Evolutionary conservation across 2,113 vertebrate species (phyloP).

Genomic region (Corythoichthys haematopterus): DNA sequence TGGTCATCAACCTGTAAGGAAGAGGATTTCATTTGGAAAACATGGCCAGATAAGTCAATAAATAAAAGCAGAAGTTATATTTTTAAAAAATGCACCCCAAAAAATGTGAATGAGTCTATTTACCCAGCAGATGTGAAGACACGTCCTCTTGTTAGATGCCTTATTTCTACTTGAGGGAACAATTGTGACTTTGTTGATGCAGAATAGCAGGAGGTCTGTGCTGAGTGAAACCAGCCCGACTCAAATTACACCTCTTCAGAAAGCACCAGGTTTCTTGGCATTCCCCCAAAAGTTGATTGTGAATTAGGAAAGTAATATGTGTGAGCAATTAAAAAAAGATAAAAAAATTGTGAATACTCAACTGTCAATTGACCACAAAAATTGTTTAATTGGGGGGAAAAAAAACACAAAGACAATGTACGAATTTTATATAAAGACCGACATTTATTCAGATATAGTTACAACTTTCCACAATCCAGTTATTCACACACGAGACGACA

Average conservation of each 20-base stretch:
- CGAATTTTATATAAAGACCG: slow-evolving; percentile 42
- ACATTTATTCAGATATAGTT: slow-evolving; percentile 67
- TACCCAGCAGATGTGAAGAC: slow-evolving; percentile 18
- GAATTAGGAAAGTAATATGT: not conserved
- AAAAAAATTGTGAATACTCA: not conserved
- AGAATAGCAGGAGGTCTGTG: slow-evolving; percentile 27
- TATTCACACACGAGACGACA: slow-evolving; percentile 49
- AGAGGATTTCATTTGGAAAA: not conserved
- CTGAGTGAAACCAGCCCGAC: slow-evolving; percentile 21
- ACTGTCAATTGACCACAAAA: not conserved
- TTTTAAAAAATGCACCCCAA: not conserved
- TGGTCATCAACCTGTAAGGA: slow-evolving; percentile 9
- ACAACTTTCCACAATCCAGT: slow-evolving; percentile 46
- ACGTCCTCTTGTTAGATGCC: slow-evolving; percentile 24
- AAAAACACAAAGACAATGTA: not conserved
- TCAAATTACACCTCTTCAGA: slow-evolving; percentile 37
- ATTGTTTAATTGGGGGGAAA: not conserved
- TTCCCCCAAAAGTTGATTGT: not conserved
- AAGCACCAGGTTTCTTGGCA: not conserved
- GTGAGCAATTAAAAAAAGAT: not conserved
- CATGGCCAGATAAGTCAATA: not conserved
- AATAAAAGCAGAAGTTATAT: not conserved
- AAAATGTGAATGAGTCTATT: slow-evolving; percentile 8
- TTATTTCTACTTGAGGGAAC: slow-evolving; percentile 43
- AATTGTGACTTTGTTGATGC: slow-evolving; percentile 23